phyloP scores from a whole-genome alignment of 2,888 invertebrate genomes.

The Andrena minutula region DNA sequence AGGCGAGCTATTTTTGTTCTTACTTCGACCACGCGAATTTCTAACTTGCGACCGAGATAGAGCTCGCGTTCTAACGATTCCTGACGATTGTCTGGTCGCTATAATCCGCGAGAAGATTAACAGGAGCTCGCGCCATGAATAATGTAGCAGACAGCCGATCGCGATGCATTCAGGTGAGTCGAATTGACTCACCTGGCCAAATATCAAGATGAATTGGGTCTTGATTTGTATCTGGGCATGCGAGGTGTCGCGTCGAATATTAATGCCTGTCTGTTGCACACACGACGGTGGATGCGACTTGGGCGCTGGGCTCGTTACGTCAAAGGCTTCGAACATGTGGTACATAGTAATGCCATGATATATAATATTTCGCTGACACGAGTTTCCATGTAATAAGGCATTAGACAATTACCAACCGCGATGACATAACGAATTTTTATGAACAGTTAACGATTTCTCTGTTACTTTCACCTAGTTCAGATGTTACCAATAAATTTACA shows the following conservation, averaged over 20 bases:
- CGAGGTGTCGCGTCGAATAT: slow-evolving; percentile 60
- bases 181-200: slow-evolving; percentile 57
- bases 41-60: slow-evolving; percentile 2
- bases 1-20: slow-evolving; percentile 15
- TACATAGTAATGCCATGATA: background rate
- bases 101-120: slow-evolving; percentile 51
- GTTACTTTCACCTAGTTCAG: slow-evolving; percentile 35
- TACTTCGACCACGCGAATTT: background rate
- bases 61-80: slow-evolving; percentile 7
- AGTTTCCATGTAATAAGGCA: background rate
- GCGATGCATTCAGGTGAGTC: slow-evolving; percentile 35
- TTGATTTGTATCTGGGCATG: slow-evolving; percentile 61
- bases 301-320: slow-evolving; percentile 1
- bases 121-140: slow-evolving; percentile 55
- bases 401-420: slow-evolving; percentile 7
- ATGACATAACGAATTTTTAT: slow-evolving; percentile 16
- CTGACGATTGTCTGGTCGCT: background rate
- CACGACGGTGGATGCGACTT: slow-evolving; percentile 21
- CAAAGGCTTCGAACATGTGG: background rate
- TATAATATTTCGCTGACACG: background rate
- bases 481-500: background rate
- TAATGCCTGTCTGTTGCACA: slow-evolving; percentile 51
- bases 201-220: slow-evolving; percentile 63
- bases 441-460: background rate
- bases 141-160: slow-evolving; percentile 53